Conservation (phyloP, 2,888 invertebrate species). For the Leucania comma region DNA sequence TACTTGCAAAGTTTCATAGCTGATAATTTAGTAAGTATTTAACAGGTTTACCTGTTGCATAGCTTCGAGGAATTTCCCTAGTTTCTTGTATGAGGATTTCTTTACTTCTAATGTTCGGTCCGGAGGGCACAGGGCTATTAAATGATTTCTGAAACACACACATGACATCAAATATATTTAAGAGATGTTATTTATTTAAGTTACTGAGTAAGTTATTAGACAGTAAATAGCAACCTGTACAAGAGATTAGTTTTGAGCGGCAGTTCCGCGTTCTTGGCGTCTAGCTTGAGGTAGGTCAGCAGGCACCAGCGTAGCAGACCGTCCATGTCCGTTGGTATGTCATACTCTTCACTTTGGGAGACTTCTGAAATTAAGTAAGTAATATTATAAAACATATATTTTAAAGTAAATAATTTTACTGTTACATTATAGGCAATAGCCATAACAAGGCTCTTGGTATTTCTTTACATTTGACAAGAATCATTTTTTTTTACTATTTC, state of each 20-base stretch:
- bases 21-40: not conserved
- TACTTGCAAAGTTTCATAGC: too few species aligned
- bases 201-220: not conserved
- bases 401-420: not conserved
- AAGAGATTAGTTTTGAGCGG: slow-evolving; percentile 96
- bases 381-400: too few species aligned
- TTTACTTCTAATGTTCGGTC: slow-evolving; percentile 95
- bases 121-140: slow-evolving; percentile 93
- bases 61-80: slow-evolving; percentile 95
- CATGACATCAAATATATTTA: too few species aligned
- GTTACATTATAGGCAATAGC: too few species aligned
- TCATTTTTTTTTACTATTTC: too few species aligned
- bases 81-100: slow-evolving; percentile 96
- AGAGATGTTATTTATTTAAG: too few species aligned
- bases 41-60: slow-evolving; percentile 92
- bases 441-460: too few species aligned
- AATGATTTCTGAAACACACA: slow-evolving; percentile 88
- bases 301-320: slow-evolving; percentile 94
- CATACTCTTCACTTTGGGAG: slow-evolving; percentile 69
- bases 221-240: slow-evolving; percentile 91
- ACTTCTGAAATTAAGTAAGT: slow-evolving; percentile 65
- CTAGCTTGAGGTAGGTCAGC: slow-evolving; percentile 94
- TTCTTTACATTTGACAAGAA: too few species aligned
- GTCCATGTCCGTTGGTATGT: slow-evolving; percentile 92
- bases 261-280: slow-evolving; percentile 92